Conservation (phyloP, 2,888 invertebrate species). For the Salticus scenicus region DNA sequence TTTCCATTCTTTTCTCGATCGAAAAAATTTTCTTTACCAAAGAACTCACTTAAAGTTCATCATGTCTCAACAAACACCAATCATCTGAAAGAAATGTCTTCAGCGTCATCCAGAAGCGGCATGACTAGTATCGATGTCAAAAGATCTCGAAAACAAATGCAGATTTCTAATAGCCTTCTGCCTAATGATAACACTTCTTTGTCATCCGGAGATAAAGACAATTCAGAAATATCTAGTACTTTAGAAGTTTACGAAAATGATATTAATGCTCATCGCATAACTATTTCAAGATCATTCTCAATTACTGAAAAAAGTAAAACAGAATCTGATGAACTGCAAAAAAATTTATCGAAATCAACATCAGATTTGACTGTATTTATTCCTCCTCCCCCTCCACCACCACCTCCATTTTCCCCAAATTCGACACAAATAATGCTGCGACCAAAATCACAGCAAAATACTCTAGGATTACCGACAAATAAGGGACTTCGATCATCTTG, state of each 20-base stretch:
- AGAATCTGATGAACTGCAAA: not conserved
- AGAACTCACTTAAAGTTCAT: constrained; percentile 7
- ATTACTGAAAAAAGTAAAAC: not conserved
- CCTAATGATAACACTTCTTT: not conserved
- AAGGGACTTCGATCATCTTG: constrained; percentile 11
- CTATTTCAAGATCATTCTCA: not conserved
- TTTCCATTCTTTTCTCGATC: constrained; percentile 19
- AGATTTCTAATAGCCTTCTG: not conserved
- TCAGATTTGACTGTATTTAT: not conserved
- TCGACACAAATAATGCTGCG: constrained; percentile 75
- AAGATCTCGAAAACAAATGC: constrained; percentile 24
- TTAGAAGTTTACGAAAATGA: not conserved
- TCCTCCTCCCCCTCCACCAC: constrained; percentile 62
- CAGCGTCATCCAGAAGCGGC: not conserved
- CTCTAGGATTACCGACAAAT: constrained; percentile 67
- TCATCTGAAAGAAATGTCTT: no score
- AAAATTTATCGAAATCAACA: constrained; percentile 6
- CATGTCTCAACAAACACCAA: not conserved
- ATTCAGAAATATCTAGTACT: not conserved
- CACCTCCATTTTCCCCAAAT: constrained; percentile 76
- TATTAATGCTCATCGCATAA: not conserved
- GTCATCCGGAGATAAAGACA: not conserved
- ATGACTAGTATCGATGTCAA: constrained; percentile 30
- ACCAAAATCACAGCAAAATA: constrained; percentile 73
- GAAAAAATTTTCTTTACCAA: constrained; percentile 26